phyloP scores from a whole-genome alignment of 2,888 invertebrate species.

The Lymantria monacha region DNA sequence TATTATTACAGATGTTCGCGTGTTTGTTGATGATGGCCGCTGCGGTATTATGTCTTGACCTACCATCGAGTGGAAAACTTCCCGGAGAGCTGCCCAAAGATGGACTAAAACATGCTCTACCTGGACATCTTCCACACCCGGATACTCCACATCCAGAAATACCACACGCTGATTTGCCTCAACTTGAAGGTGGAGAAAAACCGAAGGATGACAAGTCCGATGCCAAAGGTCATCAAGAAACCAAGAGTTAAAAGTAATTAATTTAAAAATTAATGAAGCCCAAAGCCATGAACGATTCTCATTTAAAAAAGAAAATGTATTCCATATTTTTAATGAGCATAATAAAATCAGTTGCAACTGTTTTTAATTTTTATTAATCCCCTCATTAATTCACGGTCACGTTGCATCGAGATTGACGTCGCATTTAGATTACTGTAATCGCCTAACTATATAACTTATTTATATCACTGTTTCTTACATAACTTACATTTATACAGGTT shows the following conservation, averaged over 20 bases:
- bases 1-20: constrained; percentile 42
- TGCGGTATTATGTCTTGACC: constrained; percentile 43
- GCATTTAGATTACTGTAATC: too few species aligned
- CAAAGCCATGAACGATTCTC: constrained; percentile 6
- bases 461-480: too few species aligned
- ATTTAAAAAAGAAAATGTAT: neutral
- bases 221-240: constrained; percentile 37
- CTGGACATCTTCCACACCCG: constrained; percentile 14
- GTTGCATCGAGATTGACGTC: too few species aligned
- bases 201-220: constrained; percentile 27
- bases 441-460: too few species aligned
- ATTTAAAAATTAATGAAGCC: constrained; percentile 7
- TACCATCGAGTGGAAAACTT: constrained; percentile 37
- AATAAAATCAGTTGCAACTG: constrained; percentile 54
- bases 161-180: constrained; percentile 8
- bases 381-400: too few species aligned
- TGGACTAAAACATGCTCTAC: neutral
- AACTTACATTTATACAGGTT: too few species aligned
- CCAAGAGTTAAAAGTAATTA: constrained; percentile 20
- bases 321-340: constrained; percentile 29
- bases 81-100: constrained; percentile 49
- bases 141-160: constrained; percentile 8
- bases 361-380: neutral
- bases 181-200: constrained; percentile 11
- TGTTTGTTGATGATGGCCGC: constrained; percentile 57